Conservation (phyloP, 2,797 vertebrate genomes). For the Florisuga fusca region DNA sequence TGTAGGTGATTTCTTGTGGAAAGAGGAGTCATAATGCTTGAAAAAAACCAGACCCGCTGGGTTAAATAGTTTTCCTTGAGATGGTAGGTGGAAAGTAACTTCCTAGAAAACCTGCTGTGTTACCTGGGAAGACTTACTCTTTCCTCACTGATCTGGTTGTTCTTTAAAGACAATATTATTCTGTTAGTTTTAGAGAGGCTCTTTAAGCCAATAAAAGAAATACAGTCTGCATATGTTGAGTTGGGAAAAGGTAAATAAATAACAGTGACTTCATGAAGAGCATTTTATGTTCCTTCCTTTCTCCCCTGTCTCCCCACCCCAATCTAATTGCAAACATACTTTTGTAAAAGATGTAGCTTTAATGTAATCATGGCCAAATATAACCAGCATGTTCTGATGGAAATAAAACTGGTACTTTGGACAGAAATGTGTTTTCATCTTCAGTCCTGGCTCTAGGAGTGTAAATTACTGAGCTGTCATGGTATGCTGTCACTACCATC, state of each 20-base stretch:
- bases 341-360: background rate
- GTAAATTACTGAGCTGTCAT: background rate
- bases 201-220: background rate
- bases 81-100: background rate
- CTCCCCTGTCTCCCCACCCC: background rate
- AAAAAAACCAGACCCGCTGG: background rate
- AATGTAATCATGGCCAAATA: background rate
- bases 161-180: background rate
- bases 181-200: background rate
- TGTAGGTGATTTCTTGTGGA: background rate
- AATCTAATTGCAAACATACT: background rate
- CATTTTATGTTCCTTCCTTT: background rate
- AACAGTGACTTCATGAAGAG: background rate
- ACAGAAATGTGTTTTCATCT: conserved; percentile 15
- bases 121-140: background rate
- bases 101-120: background rate
- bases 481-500: background rate
- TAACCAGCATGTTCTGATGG: background rate
- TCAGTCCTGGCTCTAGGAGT: background rate
- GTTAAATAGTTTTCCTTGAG: background rate
- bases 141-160: background rate
- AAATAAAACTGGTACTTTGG: background rate
- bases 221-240: background rate
- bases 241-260: background rate
- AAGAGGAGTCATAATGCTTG: background rate